phyloP scores from a whole-genome alignment of 2,888 invertebrate species.

The Synanthedon andrenaeformis region DNA sequence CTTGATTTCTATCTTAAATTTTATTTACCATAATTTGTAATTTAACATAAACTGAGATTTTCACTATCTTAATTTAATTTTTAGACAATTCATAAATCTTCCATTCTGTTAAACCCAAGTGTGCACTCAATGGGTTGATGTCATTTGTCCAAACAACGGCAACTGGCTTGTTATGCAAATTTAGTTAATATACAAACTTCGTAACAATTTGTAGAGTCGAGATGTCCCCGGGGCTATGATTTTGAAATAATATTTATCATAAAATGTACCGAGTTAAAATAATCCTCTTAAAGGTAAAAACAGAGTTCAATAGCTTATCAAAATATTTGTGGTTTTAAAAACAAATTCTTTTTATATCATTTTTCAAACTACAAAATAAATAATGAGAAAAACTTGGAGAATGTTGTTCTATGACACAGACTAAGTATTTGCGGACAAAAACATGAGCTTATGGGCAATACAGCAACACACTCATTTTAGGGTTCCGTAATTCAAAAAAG shows the following conservation, averaged over 20 bases:
- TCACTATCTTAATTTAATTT: too few relatives aligned
- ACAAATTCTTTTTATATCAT: not conserved
- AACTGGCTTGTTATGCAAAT: not conserved
- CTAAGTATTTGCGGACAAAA: not conserved
- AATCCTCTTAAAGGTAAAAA: too few relatives aligned
- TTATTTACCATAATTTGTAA: too few relatives aligned
- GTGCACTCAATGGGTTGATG: not conserved
- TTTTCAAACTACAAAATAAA: not conserved
- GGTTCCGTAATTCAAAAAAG: too few relatives aligned
- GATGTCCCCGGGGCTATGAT: not conserved
- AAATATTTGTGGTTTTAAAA: too few relatives aligned
- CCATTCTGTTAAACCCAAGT: too few relatives aligned
- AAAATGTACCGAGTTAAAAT: too few relatives aligned
- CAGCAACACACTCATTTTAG: not conserved
- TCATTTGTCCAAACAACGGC: not conserved
- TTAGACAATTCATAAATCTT: too few relatives aligned
- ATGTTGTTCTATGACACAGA: not conserved
- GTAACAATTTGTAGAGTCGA: not conserved
- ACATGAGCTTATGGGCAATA: not conserved
- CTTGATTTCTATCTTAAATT: too few relatives aligned
- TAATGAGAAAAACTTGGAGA: not conserved
- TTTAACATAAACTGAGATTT: too few relatives aligned
- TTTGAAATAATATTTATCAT: not conserved
- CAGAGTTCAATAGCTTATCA: too few relatives aligned
- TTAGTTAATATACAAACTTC: not conserved